phyloP scores from a whole-genome alignment of 2,888 invertebrate genomes.

The Lottia scabra region DNA sequence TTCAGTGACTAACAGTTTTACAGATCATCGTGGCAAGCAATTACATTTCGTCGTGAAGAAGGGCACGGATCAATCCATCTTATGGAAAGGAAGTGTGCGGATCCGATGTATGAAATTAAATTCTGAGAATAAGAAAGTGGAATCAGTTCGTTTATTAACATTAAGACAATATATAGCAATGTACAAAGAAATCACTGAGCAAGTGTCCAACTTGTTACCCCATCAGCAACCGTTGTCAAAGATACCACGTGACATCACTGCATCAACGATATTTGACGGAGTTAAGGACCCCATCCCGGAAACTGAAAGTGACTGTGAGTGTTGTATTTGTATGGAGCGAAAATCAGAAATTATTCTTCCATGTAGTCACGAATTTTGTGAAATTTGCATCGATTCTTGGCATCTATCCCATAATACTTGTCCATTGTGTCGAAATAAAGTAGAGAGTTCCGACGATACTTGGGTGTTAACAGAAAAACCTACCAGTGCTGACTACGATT shows the following conservation, averaged over 20 bases:
- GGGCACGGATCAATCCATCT: slow-evolving; percentile 75
- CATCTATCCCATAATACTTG: slow-evolving; percentile 79
- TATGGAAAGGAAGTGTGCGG: slow-evolving; percentile 80
- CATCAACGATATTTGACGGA: slow-evolving; percentile 59
- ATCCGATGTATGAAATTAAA: slow-evolving; percentile 70
- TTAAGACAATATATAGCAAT: slow-evolving; percentile 78
- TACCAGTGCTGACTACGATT: slow-evolving; percentile 56
- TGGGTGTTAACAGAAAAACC: slow-evolving; percentile 67
- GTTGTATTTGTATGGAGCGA: slow-evolving; percentile 81
- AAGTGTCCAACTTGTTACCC: slow-evolving; percentile 47
- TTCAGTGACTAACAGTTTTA: slow-evolving; percentile 74
- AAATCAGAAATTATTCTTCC: slow-evolving; percentile 78
- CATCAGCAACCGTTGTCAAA: slow-evolving; percentile 25
- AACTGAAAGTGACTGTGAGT: slow-evolving; percentile 72
- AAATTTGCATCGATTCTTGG: slow-evolving; percentile 81
- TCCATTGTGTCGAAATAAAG: slow-evolving; percentile 77
- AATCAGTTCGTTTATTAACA: slow-evolving; percentile 75
- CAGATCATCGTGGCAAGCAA: slow-evolving; percentile 76
- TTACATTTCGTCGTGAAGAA: slow-evolving; percentile 77
- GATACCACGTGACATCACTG: slow-evolving; percentile 42
- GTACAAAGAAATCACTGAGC: slow-evolving; percentile 64
- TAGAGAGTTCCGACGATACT: slow-evolving; percentile 76
- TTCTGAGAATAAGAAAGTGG: slow-evolving; percentile 65
- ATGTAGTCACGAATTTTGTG: slow-evolving; percentile 80
- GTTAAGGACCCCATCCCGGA: slow-evolving; percentile 28